phyloP scores from a whole-genome alignment of 2,797 vertebrate genomes.

The Anniella stebbinsi region DNA sequence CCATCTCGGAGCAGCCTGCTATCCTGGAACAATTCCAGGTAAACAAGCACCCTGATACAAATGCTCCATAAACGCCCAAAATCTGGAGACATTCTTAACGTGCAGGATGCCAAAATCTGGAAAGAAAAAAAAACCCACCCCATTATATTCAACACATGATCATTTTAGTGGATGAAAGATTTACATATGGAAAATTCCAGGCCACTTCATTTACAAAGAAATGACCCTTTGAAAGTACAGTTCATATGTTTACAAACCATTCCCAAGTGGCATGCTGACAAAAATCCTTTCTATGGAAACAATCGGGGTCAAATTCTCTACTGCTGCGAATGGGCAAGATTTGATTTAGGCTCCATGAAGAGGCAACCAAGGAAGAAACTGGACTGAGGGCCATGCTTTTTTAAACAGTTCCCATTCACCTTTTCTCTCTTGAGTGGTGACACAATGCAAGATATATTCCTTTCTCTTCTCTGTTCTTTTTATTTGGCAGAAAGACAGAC shows the following conservation, averaged over 20 bases:
- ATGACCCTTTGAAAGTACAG: slow-evolving; percentile 41
- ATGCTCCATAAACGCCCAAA: slow-evolving; percentile 69
- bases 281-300: slow-evolving; percentile 35
- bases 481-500: not conserved
- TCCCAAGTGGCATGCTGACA: slow-evolving; percentile 37
- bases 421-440: not conserved
- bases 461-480: not conserved
- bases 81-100: slow-evolving; percentile 66
- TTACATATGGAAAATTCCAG: slow-evolving; percentile 59
- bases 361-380: not conserved
- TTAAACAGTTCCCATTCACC: not conserved
- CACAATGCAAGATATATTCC: not conserved
- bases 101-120: slow-evolving; percentile 57
- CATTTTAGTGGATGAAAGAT: slow-evolving; percentile 45
- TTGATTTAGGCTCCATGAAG: not conserved
- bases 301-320: not conserved
- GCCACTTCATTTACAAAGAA: slow-evolving; percentile 59
- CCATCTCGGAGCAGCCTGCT: slow-evolving; percentile 66
- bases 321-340: slow-evolving; percentile 12
- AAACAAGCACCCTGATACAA: slow-evolving; percentile 74
- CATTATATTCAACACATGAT: slow-evolving; percentile 31
- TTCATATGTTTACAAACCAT: slow-evolving; percentile 22
- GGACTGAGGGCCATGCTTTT: too few species aligned
- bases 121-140: slow-evolving; percentile 30
- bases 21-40: slow-evolving; percentile 73